Percentiles rank a stretch among this genome's conserved stretches.
These are phyloP conservation scores for Drosophila paulistorum DNA, from an alignment of 1,140 invertebrate genomes.

Conservation along the genomic window DNA sequence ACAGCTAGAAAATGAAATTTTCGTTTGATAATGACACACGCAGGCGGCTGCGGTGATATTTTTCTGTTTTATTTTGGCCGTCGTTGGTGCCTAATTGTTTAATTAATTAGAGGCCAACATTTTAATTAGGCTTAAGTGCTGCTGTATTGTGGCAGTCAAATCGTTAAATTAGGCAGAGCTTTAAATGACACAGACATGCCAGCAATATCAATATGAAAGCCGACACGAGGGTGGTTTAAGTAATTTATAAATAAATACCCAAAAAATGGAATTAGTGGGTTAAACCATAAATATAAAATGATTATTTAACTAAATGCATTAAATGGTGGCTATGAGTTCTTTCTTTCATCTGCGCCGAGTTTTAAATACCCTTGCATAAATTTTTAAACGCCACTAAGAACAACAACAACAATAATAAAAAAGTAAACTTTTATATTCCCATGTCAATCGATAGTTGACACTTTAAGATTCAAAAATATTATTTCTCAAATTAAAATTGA, in stretches of 20 bases:
- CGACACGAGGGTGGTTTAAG: constrained; percentile 21
- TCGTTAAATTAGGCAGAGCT: constrained; percentile 66
- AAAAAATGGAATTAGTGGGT: too few species aligned
- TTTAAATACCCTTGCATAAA: too few species aligned
- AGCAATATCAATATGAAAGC: constrained; percentile 31
- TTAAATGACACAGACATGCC: constrained; percentile 51
- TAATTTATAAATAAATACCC: background rate
- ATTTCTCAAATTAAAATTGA: too few species aligned
- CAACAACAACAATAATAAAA: too few species aligned
- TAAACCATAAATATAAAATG: too few species aligned
- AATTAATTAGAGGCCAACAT: constrained; percentile 74
- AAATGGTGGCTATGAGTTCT: too few species aligned
- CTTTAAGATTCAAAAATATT: too few species aligned
- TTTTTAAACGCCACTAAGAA: too few species aligned
- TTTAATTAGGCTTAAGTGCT: constrained; percentile 77
- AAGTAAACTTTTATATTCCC: too few species aligned
- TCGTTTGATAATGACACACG: constrained; percentile 68
- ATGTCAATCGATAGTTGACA: too few species aligned
- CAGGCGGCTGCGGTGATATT: constrained; percentile 32
- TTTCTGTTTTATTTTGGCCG: constrained; percentile 22
- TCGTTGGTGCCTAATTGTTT: constrained; percentile 54
- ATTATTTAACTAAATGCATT: too few species aligned
- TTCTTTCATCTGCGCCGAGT: too few species aligned
- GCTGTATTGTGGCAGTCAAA: constrained; percentile 50
- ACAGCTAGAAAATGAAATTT: background rate